A percentile compares a stretch with the other conserved stretches of the same genome.
These are phyloP conservation scores for Loxodonta africana DNA, from an alignment of 2,113 vertebrate genomes.

Conservation along the genomic window DNA sequence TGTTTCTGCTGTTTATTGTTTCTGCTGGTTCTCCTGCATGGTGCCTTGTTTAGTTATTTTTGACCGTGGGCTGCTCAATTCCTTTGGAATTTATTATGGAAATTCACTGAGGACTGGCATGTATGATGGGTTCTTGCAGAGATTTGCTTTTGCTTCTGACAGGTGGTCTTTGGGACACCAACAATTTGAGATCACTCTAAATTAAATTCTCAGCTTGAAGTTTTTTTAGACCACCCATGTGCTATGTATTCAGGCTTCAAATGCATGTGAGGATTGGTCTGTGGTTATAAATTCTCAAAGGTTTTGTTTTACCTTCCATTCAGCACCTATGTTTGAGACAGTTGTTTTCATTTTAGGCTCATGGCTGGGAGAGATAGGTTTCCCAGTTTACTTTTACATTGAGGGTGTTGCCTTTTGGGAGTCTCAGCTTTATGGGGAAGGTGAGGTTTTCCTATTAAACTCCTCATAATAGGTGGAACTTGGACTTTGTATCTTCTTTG, in stretches of 20 bases:
- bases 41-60: constrained; percentile 41
- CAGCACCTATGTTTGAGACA: not conserved
- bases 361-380: not conserved
- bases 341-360: constrained; percentile 30
- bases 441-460: not conserved
- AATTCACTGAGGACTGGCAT: constrained; percentile 4
- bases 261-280: constrained; percentile 54
- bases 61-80: not conserved
- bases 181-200: constrained; percentile 5
- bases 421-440: not conserved
- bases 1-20: not conserved
- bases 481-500: not conserved
- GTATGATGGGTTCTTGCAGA: not conserved
- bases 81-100: constrained; percentile 23
- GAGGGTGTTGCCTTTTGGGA: not conserved
- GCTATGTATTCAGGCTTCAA: constrained; percentile 60
- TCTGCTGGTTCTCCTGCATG: constrained; percentile 5
- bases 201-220: constrained; percentile 69
- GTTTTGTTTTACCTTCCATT: constrained; percentile 25
- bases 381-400: not conserved
- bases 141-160: constrained; percentile 39
- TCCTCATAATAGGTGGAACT: not conserved
- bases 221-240: constrained; percentile 64
- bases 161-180: constrained; percentile 54
- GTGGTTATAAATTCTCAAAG: constrained; percentile 62